These are phyloP conservation scores for Lasioglossum morio DNA, from an alignment of 2,888 invertebrate genomes.

Conservation along the genomic window DNA sequence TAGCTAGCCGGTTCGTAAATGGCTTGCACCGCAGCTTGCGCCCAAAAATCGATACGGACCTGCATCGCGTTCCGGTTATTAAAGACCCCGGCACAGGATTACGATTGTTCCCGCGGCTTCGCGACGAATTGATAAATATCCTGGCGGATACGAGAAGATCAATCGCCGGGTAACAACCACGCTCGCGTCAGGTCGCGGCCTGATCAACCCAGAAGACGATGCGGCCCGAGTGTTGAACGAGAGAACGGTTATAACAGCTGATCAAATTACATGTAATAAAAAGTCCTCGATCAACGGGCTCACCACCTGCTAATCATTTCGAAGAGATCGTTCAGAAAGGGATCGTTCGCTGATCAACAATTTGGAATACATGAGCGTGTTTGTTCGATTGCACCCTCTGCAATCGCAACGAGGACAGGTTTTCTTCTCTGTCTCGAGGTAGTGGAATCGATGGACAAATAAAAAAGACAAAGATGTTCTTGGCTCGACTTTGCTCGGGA, in stretches of 20 bases:
- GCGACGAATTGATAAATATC: conserved; percentile 67
- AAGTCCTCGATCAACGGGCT: conserved; percentile 17
- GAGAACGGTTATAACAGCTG: conserved; percentile 45
- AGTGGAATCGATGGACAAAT: neutral
- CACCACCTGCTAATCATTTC: neutral
- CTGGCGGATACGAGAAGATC: conserved; percentile 61
- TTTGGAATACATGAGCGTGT: neutral
- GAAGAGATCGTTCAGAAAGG: neutral
- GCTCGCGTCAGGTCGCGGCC: conserved; percentile 52
- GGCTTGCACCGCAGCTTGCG: conserved; percentile 57
- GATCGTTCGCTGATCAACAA: neutral
- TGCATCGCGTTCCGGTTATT: conserved; percentile 67
- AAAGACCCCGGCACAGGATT: conserved; percentile 61
- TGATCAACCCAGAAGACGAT: conserved; percentile 41
- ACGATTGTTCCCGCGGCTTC: conserved; percentile 39
- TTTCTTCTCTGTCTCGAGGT: neutral
- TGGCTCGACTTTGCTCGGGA: neutral
- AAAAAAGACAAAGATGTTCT: neutral
- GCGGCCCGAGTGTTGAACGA: conserved; percentile 42
- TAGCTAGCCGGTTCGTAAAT: conserved; percentile 54
- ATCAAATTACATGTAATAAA: conserved; percentile 45
- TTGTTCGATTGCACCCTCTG: neutral
- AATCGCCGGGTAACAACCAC: conserved; percentile 62
- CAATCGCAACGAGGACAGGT: neutral
- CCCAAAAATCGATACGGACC: conserved; percentile 69